Percentiles rank a stretch among this genome's conserved stretches.
Conservation (phyloP, 1,140 invertebrate genomes). For the Xylocopa sonorina region DNA sequence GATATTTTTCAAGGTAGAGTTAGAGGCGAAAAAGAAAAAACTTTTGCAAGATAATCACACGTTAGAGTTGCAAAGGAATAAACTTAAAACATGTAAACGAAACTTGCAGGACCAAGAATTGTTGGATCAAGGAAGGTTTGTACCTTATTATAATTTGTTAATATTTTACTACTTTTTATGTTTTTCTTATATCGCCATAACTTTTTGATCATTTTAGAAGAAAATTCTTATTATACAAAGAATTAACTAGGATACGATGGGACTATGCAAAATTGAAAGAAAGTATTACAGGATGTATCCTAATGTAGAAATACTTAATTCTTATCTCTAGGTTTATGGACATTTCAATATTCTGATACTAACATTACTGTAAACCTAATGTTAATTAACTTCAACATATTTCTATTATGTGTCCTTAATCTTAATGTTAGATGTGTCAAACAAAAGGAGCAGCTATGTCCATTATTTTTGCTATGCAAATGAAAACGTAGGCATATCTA, state of each 20-base stretch:
- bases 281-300: conserved; percentile 54
- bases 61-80: conserved; percentile 51
- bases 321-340: too few species aligned
- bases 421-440: conserved; percentile 26
- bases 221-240: conserved; percentile 48
- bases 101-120: conserved; percentile 57
- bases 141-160: background rate
- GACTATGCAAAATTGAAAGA: conserved; percentile 35
- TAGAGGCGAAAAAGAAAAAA: conserved; percentile 50
- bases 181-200: background rate
- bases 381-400: too few species aligned
- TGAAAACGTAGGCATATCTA: conserved; percentile 12
- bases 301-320: background rate
- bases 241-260: conserved; percentile 51
- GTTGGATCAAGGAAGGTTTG: conserved; percentile 61
- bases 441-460: conserved; percentile 37
- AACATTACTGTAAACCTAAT: too few species aligned
- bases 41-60: conserved; percentile 37
- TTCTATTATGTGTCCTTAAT: conserved; percentile 44
- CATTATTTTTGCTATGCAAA: conserved; percentile 46
- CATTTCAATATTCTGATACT: too few species aligned
- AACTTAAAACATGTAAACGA: conserved; percentile 45
- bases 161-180: background rate
- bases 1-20: conserved; percentile 38
- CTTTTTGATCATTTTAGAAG: conserved; percentile 39